Base-by-base conservation (phyloP, 2,888 invertebrate species). In the Drosophila neoperkinsi region DNA sequence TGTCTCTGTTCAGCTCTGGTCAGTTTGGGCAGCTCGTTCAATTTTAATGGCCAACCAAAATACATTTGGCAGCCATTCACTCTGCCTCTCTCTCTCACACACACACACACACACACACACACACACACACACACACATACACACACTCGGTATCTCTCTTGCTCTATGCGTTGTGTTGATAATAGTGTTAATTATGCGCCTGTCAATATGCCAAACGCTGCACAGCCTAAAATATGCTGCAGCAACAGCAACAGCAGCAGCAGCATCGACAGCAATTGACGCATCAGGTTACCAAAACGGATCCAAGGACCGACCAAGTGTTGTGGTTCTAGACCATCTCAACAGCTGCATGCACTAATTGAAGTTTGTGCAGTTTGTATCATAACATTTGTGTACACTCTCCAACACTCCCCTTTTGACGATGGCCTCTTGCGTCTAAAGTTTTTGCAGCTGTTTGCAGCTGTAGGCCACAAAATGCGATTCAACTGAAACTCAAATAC, bases 111-210 rank as follows among this genome's bases (percentile, higher is more conserved):
- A 13, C 49, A 28, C 41, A 30, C 31, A 9, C 57, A 34, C 28
- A 21, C n/a, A n/a, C n/a, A n/a, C n/a, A n/a, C n/a, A n/a, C n/a
- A n/a, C n/a, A n/a, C 31, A 25, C 49, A 49, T 21, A 49, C 3
- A n/a, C 30, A 30, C 16, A 50, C 25, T 18, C 4, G 10, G 5
- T 11, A n/a, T 34, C 13, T 38, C 25, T 38, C 0, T 33, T n/a
- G 30, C 30, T 46, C 51, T 36, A 34, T 55, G 56, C 61, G 64
- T 65, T 85, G 63, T 88, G 72, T 77, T 77, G 90, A 90, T 85
- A 85, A 90, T 85, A 85, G 90, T 85, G 85, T 85, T 85, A 85
- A 85, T 85, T 85, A 85, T 85, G 85, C 85, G 90, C 85, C 89
- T 85, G 85, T 85, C 85, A 85, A 85, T 85, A 90, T 85, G 88